A percentile compares a stretch with the other conserved stretches of the same genome.
Evolutionary conservation across 2,113 vertebrate species (phyloP).

Genomic region (Lethenteron camtschaticum): DNA sequence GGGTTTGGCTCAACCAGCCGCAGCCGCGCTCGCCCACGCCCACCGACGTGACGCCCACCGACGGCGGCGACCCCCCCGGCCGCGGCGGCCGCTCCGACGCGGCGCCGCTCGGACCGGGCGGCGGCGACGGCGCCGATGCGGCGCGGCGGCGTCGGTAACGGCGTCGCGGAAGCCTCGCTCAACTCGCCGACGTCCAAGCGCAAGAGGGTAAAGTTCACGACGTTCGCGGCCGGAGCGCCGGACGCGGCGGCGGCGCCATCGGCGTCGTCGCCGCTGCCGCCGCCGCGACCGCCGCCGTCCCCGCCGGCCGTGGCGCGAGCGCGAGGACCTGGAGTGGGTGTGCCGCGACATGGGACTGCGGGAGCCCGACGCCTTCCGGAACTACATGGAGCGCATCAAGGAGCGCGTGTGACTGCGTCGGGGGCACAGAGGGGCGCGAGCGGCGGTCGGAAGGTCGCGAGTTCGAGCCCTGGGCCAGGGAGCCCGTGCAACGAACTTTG

Average conservation of each 20-base stretch:
- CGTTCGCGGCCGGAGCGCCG: conserved; percentile 34
- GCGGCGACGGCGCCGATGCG: conserved; percentile 40
- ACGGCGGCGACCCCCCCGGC: conserved; percentile 68
- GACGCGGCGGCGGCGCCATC: conserved; percentile 52
- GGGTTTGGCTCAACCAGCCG: conserved; percentile 84
- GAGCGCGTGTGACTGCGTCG: conserved; percentile 39
- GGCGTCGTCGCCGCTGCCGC: conserved; percentile 78
- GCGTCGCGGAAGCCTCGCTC: conserved; percentile 54
- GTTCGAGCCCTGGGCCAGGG: background rate
- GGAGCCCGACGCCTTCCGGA: conserved; percentile 69
- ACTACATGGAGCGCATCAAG: conserved; percentile 89
- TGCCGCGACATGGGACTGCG: conserved; percentile 85
- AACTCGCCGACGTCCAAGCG: conserved; percentile 87
- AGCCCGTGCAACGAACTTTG: conserved; percentile 3
- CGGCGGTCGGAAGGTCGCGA: conserved; percentile 12
- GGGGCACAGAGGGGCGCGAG: too few species aligned
- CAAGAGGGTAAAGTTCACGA: conserved; percentile 95
- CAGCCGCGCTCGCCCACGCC: conserved; percentile 52
- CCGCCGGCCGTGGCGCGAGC: conserved; percentile 16
- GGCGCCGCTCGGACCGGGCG: conserved; percentile 48
- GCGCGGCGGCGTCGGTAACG: conserved; percentile 55
- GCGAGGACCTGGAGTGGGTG: conserved; percentile 88
- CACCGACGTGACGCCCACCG: conserved; percentile 50
- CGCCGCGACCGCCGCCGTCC: conserved; percentile 43
- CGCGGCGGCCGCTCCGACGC: conserved; percentile 90